Evolutionary conservation across 92 coral and sea anemone species (phyloP).

Genomic region (Scolanthus callimorphus): DNA sequence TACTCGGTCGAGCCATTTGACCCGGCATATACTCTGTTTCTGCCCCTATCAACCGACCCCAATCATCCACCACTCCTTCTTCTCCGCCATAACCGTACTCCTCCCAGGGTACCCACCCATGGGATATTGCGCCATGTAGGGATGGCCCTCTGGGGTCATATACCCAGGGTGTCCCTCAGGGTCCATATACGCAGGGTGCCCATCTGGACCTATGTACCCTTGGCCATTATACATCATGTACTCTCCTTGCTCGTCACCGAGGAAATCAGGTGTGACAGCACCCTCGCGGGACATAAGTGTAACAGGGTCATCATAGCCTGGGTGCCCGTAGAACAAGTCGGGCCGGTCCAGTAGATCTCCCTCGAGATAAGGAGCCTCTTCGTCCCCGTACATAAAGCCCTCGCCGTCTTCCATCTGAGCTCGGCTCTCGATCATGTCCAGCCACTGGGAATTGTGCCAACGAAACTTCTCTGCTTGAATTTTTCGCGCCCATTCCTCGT

Average conservation of each 20-base stretch:
- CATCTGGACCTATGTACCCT: slow-evolving; percentile 52
- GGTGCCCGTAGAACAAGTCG: slow-evolving; percentile 96
- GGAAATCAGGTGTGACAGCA: slow-evolving; percentile 91
- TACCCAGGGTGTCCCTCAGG: slow-evolving; percentile 70
- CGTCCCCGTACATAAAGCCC: slow-evolving; percentile 71
- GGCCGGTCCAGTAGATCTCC: slow-evolving; percentile 96
- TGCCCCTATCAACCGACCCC: slow-evolving; percentile 84
- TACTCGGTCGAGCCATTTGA: slow-evolving; percentile 71
- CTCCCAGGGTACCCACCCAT: slow-evolving; percentile 43
- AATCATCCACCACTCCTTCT: slow-evolving; percentile 59
- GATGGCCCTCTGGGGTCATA: slow-evolving; percentile 13
- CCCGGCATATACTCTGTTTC: slow-evolving; percentile 51
- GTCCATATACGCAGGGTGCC: slow-evolving; percentile 40
- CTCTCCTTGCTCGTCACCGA: slow-evolving; percentile 77
- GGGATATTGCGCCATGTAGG: slow-evolving; percentile 43
- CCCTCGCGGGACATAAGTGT: slow-evolving; percentile 97
- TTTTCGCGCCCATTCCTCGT: slow-evolving; percentile 94
- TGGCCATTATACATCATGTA: slow-evolving; percentile 76
- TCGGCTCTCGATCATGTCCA: slow-evolving; percentile 92
- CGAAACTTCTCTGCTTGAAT: slow-evolving; percentile 96
- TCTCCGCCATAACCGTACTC: slow-evolving; percentile 42
- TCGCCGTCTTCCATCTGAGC: slow-evolving; percentile 72
- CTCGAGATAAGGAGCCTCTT: slow-evolving; percentile 86
- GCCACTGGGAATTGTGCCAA: slow-evolving; percentile 97
- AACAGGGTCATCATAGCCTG: slow-evolving; percentile 96